Evolutionary conservation across 2,797 vertebrate species (phyloP).

Genomic region (Girardinus metallicus): DNA sequence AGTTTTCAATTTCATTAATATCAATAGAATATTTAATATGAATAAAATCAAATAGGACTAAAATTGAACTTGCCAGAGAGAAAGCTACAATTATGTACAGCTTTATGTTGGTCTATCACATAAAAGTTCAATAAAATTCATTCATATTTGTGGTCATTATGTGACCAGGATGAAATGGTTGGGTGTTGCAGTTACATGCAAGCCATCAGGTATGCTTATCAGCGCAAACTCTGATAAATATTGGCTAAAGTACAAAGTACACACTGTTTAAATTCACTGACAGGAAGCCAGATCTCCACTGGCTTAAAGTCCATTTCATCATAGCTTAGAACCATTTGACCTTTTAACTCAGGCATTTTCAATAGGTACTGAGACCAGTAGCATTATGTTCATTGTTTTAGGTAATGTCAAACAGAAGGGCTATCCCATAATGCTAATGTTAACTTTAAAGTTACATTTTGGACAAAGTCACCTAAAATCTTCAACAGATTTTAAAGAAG

Average conservation of each 20-base stretch:
- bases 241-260: background rate
- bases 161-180: background rate
- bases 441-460: conserved; percentile 1
- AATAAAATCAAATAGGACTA: background rate
- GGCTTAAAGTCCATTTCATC: background rate
- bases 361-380: background rate
- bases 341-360: background rate
- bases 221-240: background rate
- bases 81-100: background rate
- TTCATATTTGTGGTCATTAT: background rate
- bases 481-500: background rate
- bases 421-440: background rate
- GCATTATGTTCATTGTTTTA: background rate
- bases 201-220: background rate
- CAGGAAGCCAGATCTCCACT: background rate
- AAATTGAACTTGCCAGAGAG: background rate
- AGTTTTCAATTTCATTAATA: background rate
- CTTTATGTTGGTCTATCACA: background rate
- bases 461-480: background rate
- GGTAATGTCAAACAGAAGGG: background rate
- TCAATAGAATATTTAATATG: too few relatives aligned
- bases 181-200: background rate
- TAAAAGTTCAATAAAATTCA: background rate
- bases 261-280: background rate
- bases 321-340: background rate